These are phyloP conservation scores for Erebia palarica DNA, from an alignment of 2,888 invertebrate genomes.

Conservation along the genomic window DNA sequence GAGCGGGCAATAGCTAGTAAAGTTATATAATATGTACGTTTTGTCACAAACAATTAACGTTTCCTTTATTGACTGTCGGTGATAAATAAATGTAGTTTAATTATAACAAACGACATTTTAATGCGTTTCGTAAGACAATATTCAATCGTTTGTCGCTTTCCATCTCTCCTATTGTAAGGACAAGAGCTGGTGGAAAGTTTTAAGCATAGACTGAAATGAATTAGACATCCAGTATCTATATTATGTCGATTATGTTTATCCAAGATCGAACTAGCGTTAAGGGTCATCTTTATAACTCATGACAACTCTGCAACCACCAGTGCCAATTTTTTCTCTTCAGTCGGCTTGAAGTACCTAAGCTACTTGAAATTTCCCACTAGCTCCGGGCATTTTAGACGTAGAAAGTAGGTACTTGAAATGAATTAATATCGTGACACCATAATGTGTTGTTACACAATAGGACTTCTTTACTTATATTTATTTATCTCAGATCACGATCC, in stretches of 20 bases:
- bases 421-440: slow-evolving; percentile 32
- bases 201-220: neutral
- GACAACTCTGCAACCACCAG: neutral
- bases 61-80: slow-evolving; percentile 8
- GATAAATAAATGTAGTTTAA: slow-evolving; percentile 14
- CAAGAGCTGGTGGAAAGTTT: neutral
- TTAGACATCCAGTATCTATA: no score
- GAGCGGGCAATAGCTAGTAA: neutral
- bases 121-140: slow-evolving; percentile 43
- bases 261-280: no score
- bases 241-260: no score
- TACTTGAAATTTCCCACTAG: neutral
- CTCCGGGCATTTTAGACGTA: slow-evolving; percentile 28
- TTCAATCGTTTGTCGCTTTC: slow-evolving; percentile 48
- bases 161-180: slow-evolving; percentile 22
- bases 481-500: neutral
- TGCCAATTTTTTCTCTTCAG: neutral
- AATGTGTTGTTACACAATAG: slow-evolving; percentile 20
- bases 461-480: neutral
- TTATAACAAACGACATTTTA: slow-evolving; percentile 31
- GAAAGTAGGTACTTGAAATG: slow-evolving; percentile 39
- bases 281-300: no score
- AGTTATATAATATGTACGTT: slow-evolving; percentile 2
- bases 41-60: slow-evolving; percentile 21
- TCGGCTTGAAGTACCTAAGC: neutral